phyloP scores from a whole-genome alignment of 2,888 invertebrate species.

The Orgyia antiqua region DNA sequence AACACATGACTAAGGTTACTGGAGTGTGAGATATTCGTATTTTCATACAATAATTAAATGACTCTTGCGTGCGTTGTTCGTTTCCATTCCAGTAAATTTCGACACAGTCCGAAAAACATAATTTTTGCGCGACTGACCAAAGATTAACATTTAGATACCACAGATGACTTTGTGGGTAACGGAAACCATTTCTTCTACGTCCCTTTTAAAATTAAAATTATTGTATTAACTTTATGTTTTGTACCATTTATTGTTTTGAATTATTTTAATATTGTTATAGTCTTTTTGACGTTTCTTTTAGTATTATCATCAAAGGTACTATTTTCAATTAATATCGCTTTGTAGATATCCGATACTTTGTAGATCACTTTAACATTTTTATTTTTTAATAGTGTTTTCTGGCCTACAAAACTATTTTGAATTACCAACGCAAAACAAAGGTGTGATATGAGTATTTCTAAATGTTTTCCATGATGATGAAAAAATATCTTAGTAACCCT shows the following conservation, averaged over 20 bases:
- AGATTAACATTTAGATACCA: slow-evolving; percentile 75
- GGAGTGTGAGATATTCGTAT: slow-evolving; percentile 18
- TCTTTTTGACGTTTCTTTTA: not conserved
- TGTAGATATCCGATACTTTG: no score
- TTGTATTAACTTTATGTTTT: slow-evolving; percentile 14
- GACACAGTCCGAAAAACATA: slow-evolving; percentile 71
- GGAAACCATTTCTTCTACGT: slow-evolving; percentile 51
- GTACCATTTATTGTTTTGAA: slow-evolving; percentile 2
- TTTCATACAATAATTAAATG: slow-evolving; percentile 47
- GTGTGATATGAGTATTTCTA: no score
- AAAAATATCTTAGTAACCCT: no score
- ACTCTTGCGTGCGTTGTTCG: slow-evolving; percentile 42
- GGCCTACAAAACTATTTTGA: no score
- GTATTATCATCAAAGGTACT: no score
- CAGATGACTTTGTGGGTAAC: slow-evolving; percentile 53
- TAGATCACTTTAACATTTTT: no score
- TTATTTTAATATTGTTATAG: not conserved
- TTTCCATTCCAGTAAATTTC: slow-evolving; percentile 58
- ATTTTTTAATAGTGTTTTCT: no score
- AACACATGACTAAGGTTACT: slow-evolving; percentile 9
- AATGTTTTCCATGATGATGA: no score
- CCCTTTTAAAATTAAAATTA: slow-evolving; percentile 38
- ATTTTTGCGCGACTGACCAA: slow-evolving; percentile 76
- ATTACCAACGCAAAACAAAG: no score
- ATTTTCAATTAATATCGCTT: no score